Conservation (phyloP, 2,888 invertebrate species). For the Harmothoe impar region DNA sequence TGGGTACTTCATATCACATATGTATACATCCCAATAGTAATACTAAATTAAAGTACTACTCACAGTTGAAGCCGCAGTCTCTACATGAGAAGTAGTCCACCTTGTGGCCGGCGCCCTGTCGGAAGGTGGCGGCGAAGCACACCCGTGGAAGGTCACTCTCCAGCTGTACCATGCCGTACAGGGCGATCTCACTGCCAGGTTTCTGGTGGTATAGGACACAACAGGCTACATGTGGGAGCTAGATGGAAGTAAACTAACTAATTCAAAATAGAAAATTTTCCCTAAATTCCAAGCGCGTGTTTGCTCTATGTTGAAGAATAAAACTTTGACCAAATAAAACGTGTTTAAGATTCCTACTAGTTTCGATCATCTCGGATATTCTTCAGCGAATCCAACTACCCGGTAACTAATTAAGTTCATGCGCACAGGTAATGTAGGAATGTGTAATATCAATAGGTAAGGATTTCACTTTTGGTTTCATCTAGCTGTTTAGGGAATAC, state of each 20-base stretch:
- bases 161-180: conserved; percentile 74
- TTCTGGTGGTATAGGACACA: conserved; percentile 71
- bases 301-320: too few species aligned
- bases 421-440: too few species aligned
- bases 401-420: too few species aligned
- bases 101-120: conserved; percentile 71
- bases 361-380: not conserved
- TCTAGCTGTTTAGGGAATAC: too few species aligned
- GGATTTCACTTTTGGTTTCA: too few species aligned
- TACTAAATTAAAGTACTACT: conserved; percentile 65
- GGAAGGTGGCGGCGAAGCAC: conserved; percentile 76
- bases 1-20: too few species aligned
- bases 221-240: too few species aligned
- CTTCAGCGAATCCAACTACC: too few species aligned
- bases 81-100: conserved; percentile 80
- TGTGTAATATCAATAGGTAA: too few species aligned
- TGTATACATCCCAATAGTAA: too few species aligned
- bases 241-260: not conserved
- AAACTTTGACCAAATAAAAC: too few species aligned
- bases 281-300: not conserved
- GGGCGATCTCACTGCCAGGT: conserved; percentile 78
- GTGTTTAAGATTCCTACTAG: too few species aligned
- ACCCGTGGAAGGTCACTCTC: conserved; percentile 79
- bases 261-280: not conserved
- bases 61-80: conserved; percentile 79